These are phyloP conservation scores for Tanytarsus gracilentus DNA, from an alignment of 2,888 invertebrate genomes.

Conservation along the genomic window DNA sequence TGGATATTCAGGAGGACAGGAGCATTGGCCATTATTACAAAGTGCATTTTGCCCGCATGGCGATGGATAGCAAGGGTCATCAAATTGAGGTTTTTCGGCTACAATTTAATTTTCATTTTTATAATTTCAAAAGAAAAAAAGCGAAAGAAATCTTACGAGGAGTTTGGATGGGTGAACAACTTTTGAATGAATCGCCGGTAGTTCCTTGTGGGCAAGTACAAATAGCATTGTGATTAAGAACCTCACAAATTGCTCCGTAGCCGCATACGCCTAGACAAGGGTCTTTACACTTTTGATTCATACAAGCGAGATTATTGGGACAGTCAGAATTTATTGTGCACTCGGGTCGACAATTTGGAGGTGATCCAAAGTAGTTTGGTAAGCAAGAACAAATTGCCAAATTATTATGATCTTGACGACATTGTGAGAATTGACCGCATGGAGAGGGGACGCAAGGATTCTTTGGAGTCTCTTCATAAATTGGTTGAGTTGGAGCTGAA, in stretches of 20 bases:
- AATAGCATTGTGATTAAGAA: conserved; percentile 64
- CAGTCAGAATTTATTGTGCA: conserved; percentile 68
- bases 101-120: too few relatives aligned
- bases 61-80: conserved; percentile 55
- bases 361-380: conserved; percentile 63
- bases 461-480: conserved; percentile 38
- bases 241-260: conserved; percentile 63
- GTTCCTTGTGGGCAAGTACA: conserved; percentile 57
- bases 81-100: conserved; percentile 35
- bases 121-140: conserved; percentile 51
- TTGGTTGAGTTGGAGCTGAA: conserved; percentile 40
- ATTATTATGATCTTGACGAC: conserved; percentile 58
- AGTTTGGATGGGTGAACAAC: conserved; percentile 44
- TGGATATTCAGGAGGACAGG: conserved; percentile 52
- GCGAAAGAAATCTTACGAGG: conserved; percentile 35
- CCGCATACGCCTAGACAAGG: conserved; percentile 78
- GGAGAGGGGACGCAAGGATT: conserved; percentile 65
- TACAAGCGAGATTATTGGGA: conserved; percentile 63
- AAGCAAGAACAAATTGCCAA: conserved; percentile 73
- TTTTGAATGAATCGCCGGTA: conserved; percentile 69
- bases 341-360: conserved; percentile 61
- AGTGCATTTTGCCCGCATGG: conserved; percentile 63
- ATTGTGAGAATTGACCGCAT: conserved; percentile 74
- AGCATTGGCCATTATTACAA: conserved; percentile 56
- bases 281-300: conserved; percentile 60